Conservation (phyloP, 2,113 vertebrate genomes). For the Oryzias javanicus region DNA sequence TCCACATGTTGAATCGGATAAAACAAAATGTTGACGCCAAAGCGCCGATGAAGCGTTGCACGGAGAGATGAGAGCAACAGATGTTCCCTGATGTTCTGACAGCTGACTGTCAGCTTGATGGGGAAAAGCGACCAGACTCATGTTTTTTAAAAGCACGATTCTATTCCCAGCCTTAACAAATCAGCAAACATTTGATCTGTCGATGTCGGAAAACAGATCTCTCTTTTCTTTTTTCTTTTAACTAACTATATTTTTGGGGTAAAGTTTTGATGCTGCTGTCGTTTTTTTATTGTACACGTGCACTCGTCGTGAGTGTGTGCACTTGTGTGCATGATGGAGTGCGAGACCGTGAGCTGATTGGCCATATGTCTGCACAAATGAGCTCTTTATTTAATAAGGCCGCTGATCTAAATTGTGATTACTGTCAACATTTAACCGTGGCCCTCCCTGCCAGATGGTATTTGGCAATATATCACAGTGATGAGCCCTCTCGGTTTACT, state of each 20-base stretch:
- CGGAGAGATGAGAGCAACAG: neutral
- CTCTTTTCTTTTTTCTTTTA: neutral
- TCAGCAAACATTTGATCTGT: neutral
- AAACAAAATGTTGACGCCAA: neutral
- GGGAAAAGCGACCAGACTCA: neutral
- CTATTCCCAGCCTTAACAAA: no score
- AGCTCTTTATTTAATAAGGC: conserved; percentile 75
- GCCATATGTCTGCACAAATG: conserved; percentile 72
- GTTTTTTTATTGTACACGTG: conserved; percentile 2
- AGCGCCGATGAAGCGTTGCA: neutral
- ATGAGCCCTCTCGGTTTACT: conserved; percentile 62
- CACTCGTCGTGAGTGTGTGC: conserved; percentile 2
- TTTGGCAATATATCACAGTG: conserved; percentile 57
- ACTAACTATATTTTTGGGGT: neutral
- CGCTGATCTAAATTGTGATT: conserved; percentile 73
- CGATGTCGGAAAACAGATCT: neutral
- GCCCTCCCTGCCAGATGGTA: conserved; percentile 65
- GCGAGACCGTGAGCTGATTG: conserved; percentile 57
- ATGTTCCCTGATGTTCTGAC: neutral
- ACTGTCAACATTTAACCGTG: conserved; percentile 73
- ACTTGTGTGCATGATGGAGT: conserved; percentile 40
- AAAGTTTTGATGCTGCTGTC: no score
- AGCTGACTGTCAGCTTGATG: neutral
- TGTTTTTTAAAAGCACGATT: no score
- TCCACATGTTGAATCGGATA: neutral